Base-by-base conservation (phyloP, 1,140 invertebrate species). In the Paracyclopina nana region DNA sequence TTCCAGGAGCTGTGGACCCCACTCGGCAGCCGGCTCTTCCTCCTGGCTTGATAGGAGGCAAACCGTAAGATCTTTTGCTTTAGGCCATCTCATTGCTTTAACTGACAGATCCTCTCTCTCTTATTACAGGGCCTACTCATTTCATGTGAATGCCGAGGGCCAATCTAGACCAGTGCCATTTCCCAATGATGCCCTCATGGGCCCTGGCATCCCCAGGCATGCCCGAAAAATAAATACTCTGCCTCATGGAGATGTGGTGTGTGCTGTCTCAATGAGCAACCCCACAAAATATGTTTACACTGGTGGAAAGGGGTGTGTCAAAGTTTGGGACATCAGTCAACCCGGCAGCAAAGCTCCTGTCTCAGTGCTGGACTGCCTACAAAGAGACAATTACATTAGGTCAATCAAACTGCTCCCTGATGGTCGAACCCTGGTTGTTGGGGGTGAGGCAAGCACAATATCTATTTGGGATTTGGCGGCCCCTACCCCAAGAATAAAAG, bases 231-330 rank as follows among this genome's bases (percentile, higher is more conserved):
- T 90, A 52, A 85, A 83, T 60, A 88, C 84, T 4, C 65, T 97
- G 55, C 81, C 77, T 54, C 91, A 97, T 63, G 92, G 91, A 8
- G 92, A 97, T 67, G 88, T 86, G 11, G 68, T 97, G 68, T 75
- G 92, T 78, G 64, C 91, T 70, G 68, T 96, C 68, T 68, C 84
- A 72, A 73, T 95, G 71, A 65, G 70, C 49, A 84, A 82, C 67
- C 80, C 83, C 30, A 86, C 83, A 51, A 78, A 87, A 63, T 85
- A 90, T 65, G 87, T 96, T 6, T 97, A 94, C 66, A 97, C 92
- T 12, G 92, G 92, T n/a, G 92, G 92, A 49, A 96, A 96, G 67
- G 90, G 92, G 41, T 95, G 88, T 68, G 91, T 97, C 42, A 97
- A 96, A 69, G 82, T 96, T 0, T 77, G 62, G 61, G 61, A 79